These are phyloP conservation scores for Eilema caniola DNA, from an alignment of 2,888 invertebrate species.

Conservation along the genomic window DNA sequence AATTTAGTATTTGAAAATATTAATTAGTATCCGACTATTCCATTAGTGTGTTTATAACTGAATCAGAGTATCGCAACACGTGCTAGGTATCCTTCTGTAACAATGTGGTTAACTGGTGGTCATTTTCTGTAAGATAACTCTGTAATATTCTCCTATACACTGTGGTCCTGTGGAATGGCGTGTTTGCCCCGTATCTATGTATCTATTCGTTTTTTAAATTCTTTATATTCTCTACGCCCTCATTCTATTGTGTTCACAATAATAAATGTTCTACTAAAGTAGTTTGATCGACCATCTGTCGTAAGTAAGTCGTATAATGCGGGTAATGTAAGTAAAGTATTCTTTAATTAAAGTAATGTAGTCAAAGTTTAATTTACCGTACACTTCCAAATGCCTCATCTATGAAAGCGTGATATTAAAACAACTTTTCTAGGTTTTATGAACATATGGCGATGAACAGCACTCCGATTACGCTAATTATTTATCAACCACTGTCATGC, in stretches of 20 bases:
- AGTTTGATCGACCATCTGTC: not conserved
- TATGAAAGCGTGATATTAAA: not conserved
- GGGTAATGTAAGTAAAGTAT: not conserved
- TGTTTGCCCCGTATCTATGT: conserved; percentile 35
- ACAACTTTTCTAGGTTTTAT: not conserved
- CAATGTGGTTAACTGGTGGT: conserved; percentile 71
- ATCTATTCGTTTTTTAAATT: conserved; percentile 2
- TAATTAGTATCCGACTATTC: not conserved
- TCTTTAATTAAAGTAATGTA: not conserved
- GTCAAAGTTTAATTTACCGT: not conserved
- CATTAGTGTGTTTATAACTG: conserved; percentile 6
- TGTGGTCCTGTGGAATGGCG: conserved; percentile 50
- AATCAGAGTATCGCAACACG: conserved; percentile 57
- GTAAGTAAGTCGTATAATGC: not conserved
- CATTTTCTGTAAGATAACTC: conserved; percentile 59
- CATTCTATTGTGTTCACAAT: not conserved
- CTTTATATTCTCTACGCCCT: conserved; percentile 3
- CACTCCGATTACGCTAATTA: no score
- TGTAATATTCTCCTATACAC: conserved; percentile 38
- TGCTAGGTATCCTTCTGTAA: conserved; percentile 49
- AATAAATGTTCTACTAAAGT: not conserved
- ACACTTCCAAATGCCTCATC: not conserved
- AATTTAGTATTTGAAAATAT: not conserved
- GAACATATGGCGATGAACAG: no score
- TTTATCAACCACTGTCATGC: no score